A percentile compares a stretch with the other conserved stretches of the same genome.
These are phyloP conservation scores for Varanus komodoensis DNA, from an alignment of 2,113 vertebrate species.

Conservation along the genomic window DNA sequence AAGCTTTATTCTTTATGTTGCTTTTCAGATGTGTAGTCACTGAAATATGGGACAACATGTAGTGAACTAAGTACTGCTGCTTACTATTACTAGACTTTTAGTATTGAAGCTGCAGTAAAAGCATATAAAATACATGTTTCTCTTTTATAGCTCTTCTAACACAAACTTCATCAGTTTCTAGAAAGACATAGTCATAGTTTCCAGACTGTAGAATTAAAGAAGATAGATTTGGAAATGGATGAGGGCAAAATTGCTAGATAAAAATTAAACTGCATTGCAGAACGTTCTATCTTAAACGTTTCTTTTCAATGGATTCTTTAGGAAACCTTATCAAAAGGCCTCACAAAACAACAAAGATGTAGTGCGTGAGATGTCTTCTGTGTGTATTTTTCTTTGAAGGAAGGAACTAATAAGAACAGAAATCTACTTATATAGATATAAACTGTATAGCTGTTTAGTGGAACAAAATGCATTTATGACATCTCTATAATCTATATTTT, in stretches of 20 bases:
- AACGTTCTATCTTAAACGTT: not conserved
- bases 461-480: not conserved
- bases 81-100: not conserved
- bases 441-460: conserved; percentile 10
- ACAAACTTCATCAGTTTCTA: not conserved
- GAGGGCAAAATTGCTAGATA: not conserved
- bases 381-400: not conserved
- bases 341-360: not conserved
- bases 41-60: not conserved
- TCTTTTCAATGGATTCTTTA: not conserved
- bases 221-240: not conserved
- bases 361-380: not conserved
- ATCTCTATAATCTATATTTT: not conserved
- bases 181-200: not conserved
- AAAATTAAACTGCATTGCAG: not conserved
- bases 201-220: not conserved
- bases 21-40: accelerated
- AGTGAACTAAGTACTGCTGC: not conserved
- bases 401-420: not conserved
- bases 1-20: not conserved
- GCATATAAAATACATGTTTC: not conserved
- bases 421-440: not conserved
- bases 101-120: not conserved
- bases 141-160: not conserved
- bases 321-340: not conserved